These are phyloP conservation scores for Asbolus verrucosus DNA, from an alignment of 1,140 invertebrate genomes.

Conservation along the genomic window DNA sequence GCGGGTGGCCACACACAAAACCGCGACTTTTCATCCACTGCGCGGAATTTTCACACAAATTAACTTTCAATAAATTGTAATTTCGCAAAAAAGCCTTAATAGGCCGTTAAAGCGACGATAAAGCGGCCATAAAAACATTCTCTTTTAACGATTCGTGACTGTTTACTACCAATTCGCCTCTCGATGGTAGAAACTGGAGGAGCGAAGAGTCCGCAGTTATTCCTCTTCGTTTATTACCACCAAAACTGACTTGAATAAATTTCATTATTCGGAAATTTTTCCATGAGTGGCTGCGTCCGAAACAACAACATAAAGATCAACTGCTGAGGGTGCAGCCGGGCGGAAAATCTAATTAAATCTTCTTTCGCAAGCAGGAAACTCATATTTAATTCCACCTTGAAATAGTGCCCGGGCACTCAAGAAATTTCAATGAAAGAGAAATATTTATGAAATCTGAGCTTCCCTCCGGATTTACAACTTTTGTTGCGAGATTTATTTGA, in stretches of 20 bases:
- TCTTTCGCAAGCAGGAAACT: neutral
- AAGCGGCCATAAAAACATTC: neutral
- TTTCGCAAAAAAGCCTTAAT: neutral
- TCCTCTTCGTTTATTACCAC: constrained; percentile 11
- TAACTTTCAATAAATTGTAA: constrained; percentile 19
- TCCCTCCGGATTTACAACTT: too few relatives aligned
- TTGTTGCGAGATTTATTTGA: neutral
- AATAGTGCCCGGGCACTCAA: neutral
- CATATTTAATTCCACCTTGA: neutral
- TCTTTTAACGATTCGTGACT: constrained; percentile 7
- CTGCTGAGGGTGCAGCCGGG: too few relatives aligned
- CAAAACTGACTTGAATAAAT: constrained; percentile 8
- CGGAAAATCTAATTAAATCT: constrained; percentile 5
- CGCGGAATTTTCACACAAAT: neutral
- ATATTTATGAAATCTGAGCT: neutral
- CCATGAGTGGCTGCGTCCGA: neutral
- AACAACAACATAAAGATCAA: too few relatives aligned
- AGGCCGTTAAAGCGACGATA: neutral
- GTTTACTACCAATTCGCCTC: constrained; percentile 4
- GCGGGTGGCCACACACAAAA: too few relatives aligned
- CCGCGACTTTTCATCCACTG: too few relatives aligned
- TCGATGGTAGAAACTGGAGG: neutral
- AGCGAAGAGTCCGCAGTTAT: neutral
- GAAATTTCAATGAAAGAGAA: neutral
- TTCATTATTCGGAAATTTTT: constrained; percentile 4